A percentile compares a stretch with the other conserved stretches of the same genome.
These are phyloP conservation scores for Drosophila limbata DNA, from an alignment of 2,888 invertebrate genomes.

Conservation along the genomic window DNA sequence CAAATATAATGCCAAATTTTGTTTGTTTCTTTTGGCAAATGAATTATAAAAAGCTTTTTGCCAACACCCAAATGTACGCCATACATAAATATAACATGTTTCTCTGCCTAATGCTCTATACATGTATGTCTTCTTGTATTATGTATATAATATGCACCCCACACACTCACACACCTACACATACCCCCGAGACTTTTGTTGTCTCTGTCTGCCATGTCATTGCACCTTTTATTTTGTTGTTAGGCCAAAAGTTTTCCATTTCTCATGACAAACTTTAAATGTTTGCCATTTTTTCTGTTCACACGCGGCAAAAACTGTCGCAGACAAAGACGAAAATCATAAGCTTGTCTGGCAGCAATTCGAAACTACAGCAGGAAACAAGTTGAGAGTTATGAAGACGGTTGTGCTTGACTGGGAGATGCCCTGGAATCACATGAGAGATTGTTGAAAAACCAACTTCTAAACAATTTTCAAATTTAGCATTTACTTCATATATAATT, in stretches of 20 bases:
- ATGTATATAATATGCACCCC: slow-evolving; percentile 62
- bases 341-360: slow-evolving; percentile 53
- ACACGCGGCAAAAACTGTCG: slow-evolving; percentile 15
- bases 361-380: slow-evolving; percentile 36
- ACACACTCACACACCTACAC: slow-evolving; percentile 18
- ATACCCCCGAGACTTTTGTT: slow-evolving; percentile 11
- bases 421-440: neutral
- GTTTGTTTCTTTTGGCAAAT: slow-evolving; percentile 42
- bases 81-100: slow-evolving; percentile 37
- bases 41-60: slow-evolving; percentile 61
- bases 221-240: slow-evolving; percentile 44
- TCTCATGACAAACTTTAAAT: slow-evolving; percentile 64
- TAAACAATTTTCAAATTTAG: too few species aligned
- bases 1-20: slow-evolving; percentile 48
- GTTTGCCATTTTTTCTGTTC: slow-evolving; percentile 65
- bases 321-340: slow-evolving; percentile 51
- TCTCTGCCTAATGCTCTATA: slow-evolving; percentile 29
- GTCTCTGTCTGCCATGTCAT: slow-evolving; percentile 50
- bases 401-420: neutral
- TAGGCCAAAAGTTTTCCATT: slow-evolving; percentile 40
- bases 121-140: slow-evolving; percentile 8
- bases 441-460: neutral
- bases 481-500: too few species aligned
- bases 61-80: slow-evolving; percentile 49
- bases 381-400: neutral